phyloP scores from a whole-genome alignment of 2,888 invertebrate genomes.

The Cataglyphis cursor region DNA sequence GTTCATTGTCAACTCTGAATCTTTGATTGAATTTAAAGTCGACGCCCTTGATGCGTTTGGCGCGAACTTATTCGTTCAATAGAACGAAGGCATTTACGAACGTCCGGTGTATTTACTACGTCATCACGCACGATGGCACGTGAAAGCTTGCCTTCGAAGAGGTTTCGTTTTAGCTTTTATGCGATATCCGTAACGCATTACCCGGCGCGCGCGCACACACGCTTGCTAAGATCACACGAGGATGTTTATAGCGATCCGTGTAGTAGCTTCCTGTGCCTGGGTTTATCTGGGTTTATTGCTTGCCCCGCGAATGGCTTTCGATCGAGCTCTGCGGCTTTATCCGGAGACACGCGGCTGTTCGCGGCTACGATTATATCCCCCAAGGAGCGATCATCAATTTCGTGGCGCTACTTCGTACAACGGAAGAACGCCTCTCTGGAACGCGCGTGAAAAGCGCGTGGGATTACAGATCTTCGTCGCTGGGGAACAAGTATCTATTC shows the following conservation, averaged over 20 bases:
- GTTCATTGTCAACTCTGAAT: neutral
- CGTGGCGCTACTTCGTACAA: slow-evolving; percentile 52
- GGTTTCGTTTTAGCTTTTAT: slow-evolving; percentile 26
- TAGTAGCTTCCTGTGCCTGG: neutral
- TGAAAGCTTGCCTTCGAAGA: slow-evolving; percentile 25
- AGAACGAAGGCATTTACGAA: slow-evolving; percentile 22
- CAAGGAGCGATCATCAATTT: slow-evolving; percentile 67
- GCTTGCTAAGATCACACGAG: slow-evolving; percentile 17
- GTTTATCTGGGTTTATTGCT: slow-evolving; percentile 55
- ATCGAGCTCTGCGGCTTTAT: slow-evolving; percentile 72
- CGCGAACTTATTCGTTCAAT: neutral
- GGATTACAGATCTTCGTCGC: slow-evolving; percentile 6
- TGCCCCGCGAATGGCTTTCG: slow-evolving; percentile 73
- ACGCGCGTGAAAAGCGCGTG: slow-evolving; percentile 32
- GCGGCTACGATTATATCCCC: slow-evolving; percentile 75
- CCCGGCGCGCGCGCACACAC: neutral
- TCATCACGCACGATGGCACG: slow-evolving; percentile 18
- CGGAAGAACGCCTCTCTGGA: neutral
- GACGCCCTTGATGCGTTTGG: neutral
- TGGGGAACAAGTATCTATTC: slow-evolving; percentile 20
- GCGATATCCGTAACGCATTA: slow-evolving; percentile 22
- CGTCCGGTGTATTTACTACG: neutral
- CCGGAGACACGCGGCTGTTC: slow-evolving; percentile 57
- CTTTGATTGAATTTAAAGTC: neutral
- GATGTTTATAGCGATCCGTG: slow-evolving; percentile 36